These are phyloP conservation scores for Calliphora vomitoria DNA, from an alignment of 2,888 invertebrate genomes.

Conservation along the genomic window DNA sequence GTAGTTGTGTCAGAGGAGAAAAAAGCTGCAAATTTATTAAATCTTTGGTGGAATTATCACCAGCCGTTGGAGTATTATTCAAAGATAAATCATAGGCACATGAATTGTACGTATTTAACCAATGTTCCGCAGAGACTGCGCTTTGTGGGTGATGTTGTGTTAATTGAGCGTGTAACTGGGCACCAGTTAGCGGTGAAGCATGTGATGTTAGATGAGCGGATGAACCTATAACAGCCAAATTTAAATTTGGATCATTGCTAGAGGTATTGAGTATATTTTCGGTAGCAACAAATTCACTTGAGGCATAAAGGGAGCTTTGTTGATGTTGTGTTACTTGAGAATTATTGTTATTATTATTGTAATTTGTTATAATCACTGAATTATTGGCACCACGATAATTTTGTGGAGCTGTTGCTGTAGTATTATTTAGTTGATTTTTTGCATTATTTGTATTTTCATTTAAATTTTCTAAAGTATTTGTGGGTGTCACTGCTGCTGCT, in stretches of 20 bases:
- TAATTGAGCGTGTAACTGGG: slow-evolving; percentile 44
- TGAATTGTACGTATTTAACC: slow-evolving; percentile 77
- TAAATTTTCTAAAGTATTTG: slow-evolving; percentile 69
- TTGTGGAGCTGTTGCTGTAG: slow-evolving; percentile 74
- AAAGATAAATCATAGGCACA: slow-evolving; percentile 79
- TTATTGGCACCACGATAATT: slow-evolving; percentile 83
- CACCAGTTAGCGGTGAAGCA: slow-evolving; percentile 5
- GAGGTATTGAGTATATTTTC: slow-evolving; percentile 75
- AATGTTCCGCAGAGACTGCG: slow-evolving; percentile 63
- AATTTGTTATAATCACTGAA: slow-evolving; percentile 82
- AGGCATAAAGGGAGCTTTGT: slow-evolving; percentile 24
- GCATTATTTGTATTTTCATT: slow-evolving; percentile 66
- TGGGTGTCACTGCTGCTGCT: slow-evolving; percentile 36
- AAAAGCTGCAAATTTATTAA: slow-evolving; percentile 71
- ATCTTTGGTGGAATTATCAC: slow-evolving; percentile 73
- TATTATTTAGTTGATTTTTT: slow-evolving; percentile 60
- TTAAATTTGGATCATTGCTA: slow-evolving; percentile 78
- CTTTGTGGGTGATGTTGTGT: slow-evolving; percentile 57
- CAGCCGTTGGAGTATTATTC: slow-evolving; percentile 75
- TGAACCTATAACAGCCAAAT: slow-evolving; percentile 74
- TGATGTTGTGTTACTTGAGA: slow-evolving; percentile 32
- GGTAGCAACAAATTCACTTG: slow-evolving; percentile 67
- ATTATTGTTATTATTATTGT: slow-evolving; percentile 72
- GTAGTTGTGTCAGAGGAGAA: slow-evolving; percentile 62
- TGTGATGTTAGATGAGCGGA: slow-evolving; percentile 54